These are phyloP conservation scores for Gobiocypris rarus DNA, from an alignment of 2,113 vertebrate species.

Conservation along the genomic window DNA sequence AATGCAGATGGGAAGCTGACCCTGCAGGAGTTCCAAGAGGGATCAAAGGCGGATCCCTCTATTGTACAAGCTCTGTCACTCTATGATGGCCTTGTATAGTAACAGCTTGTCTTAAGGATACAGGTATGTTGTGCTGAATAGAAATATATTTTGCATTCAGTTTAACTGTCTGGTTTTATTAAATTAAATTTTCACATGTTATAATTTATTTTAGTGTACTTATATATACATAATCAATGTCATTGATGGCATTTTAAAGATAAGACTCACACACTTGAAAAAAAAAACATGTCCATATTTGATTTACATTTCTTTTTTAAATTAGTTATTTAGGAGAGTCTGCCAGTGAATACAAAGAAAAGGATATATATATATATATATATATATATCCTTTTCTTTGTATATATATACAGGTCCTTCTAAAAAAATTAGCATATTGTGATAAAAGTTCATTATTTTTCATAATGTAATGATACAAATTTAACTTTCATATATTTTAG, in stretches of 20 bases:
- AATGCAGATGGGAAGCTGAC: constrained; percentile 95
- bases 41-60: constrained; percentile 97
- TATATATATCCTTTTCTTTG: too few relatives aligned
- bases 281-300: neutral
- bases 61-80: constrained; percentile 97
- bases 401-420: too few relatives aligned
- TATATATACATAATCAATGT: neutral
- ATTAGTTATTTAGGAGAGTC: neutral
- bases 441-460: too few relatives aligned
- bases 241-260: neutral
- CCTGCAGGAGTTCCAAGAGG: constrained; percentile 97
- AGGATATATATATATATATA: too few relatives aligned
- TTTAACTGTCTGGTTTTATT: neutral
- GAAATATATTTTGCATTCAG: neutral
- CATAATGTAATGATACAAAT: too few relatives aligned
- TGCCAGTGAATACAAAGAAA: too few relatives aligned
- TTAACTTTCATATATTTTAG: too few relatives aligned
- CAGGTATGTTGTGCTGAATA: constrained; percentile 10
- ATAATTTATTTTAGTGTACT: neutral
- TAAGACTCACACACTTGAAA: neutral
- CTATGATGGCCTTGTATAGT: constrained; percentile 98
- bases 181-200: neutral
- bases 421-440: too few relatives aligned
- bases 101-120: neutral
- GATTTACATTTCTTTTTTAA: neutral